Percentiles rank a stretch among this genome's conserved stretches.
These are phyloP conservation scores for Apamea crenata DNA, from an alignment of 2,888 invertebrate species.

Conservation along the genomic window DNA sequence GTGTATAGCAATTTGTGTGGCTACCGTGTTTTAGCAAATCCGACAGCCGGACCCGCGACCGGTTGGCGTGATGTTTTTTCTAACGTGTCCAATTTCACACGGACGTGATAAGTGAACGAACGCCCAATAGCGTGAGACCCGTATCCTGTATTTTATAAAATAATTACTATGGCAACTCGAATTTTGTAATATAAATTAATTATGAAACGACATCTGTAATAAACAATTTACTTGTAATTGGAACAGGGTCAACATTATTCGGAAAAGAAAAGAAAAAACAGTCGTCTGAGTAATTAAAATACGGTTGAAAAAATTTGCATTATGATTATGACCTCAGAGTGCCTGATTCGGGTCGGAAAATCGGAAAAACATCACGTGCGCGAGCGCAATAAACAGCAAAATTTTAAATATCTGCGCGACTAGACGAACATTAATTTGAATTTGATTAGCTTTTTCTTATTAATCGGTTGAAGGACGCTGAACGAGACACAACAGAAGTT, in stretches of 20 bases:
- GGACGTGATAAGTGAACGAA: conserved; percentile 73
- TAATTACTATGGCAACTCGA: conserved; percentile 62
- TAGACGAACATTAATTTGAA: background rate
- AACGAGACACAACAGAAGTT: too few species aligned
- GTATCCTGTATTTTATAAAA: conserved; percentile 69
- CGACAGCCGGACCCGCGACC: conserved; percentile 70
- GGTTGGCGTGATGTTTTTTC: conserved; percentile 72
- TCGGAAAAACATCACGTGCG: background rate
- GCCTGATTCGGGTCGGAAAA: background rate
- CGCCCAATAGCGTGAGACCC: conserved; percentile 71
- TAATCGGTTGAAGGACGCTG: too few species aligned
- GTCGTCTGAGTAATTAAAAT: background rate
- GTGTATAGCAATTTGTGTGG: conserved; percentile 39
- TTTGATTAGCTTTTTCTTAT: background rate
- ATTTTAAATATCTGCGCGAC: background rate
- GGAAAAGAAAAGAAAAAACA: background rate
- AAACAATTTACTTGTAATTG: conserved; percentile 7
- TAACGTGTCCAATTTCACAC: conserved; percentile 77
- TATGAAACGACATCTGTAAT: background rate
- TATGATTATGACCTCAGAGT: background rate
- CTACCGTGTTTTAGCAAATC: conserved; percentile 71
- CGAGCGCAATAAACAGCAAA: background rate
- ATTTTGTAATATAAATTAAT: conserved; percentile 33
- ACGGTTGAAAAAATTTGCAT: background rate
- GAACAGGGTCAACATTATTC: background rate